Percentiles rank a stretch among this genome's conserved stretches.
phyloP scores from a whole-genome alignment of 2,888 invertebrate species.

The Brachyptera risi region DNA sequence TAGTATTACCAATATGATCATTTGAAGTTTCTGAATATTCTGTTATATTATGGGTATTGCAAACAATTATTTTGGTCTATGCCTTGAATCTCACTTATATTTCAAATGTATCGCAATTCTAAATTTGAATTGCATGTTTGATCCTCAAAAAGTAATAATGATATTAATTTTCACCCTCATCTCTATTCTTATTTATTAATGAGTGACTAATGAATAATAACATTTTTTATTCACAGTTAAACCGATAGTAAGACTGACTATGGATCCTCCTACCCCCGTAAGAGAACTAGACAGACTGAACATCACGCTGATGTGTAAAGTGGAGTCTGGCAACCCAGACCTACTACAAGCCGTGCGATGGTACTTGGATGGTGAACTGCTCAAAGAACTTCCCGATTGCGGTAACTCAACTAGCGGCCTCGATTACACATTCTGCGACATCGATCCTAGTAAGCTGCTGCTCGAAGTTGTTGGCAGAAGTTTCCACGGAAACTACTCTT shows the following conservation, averaged over 20 bases:
- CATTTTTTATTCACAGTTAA: conserved; percentile 55
- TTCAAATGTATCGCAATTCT: no score
- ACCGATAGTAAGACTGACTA: conserved; percentile 70
- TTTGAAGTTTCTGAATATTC: no score
- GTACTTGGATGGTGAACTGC: conserved; percentile 77
- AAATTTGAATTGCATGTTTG: no score
- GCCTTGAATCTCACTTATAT: no score
- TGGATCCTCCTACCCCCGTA: conserved; percentile 72
- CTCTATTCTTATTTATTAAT: no score
- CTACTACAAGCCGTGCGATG: conserved; percentile 72
- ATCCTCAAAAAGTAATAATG: no score
- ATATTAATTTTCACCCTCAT: no score
- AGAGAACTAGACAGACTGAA: conserved; percentile 73
- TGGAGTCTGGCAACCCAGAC: conserved; percentile 74
- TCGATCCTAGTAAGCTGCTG: conserved; percentile 80
- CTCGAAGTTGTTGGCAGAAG: conserved; percentile 81
- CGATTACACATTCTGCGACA: conserved; percentile 64
- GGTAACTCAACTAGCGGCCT: conserved; percentile 40
- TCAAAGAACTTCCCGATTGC: conserved; percentile 84
- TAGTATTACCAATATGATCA: no score
- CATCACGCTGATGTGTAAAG: conserved; percentile 77
- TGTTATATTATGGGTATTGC: no score
- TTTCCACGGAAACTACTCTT: conserved; percentile 92
- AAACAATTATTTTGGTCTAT: no score
- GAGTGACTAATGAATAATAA: no score